Evolutionary conservation across 1,140 invertebrate species (phyloP).

Genomic region (Caenorhabditis inopinata): DNA sequence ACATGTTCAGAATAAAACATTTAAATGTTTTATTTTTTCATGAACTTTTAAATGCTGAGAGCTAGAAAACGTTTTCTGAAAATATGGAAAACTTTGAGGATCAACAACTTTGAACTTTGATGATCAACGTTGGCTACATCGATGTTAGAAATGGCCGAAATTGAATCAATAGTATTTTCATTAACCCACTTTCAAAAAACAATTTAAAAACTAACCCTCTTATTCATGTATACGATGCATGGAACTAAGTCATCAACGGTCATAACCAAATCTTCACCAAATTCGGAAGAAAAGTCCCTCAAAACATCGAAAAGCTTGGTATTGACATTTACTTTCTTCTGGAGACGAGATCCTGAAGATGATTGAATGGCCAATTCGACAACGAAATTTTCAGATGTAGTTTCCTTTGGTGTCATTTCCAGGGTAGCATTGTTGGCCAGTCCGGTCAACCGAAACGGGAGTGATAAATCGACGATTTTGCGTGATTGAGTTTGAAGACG

Average conservation of each 20-base stretch:
- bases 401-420: constrained; percentile 15
- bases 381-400: background rate
- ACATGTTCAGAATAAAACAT: no score
- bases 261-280: constrained; percentile 12
- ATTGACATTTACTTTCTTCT: background rate
- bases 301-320: constrained; percentile 1
- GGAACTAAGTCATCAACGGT: background rate
- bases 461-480: constrained; percentile 13
- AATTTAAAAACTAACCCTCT: background rate
- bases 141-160: no score
- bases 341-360: background rate
- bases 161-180: no score
- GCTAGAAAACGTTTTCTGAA: no score
- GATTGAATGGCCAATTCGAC: constrained; percentile 1
- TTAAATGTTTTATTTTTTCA: no score
- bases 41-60: no score
- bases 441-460: constrained; percentile 35
- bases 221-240: constrained; percentile 38
- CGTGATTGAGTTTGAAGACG: constrained; percentile 13
- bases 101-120: no score
- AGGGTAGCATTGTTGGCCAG: constrained; percentile 38
- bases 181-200: no score
- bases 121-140: no score
- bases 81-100: no score
- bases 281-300: background rate